Evolutionary conservation across 2,113 vertebrate genomes (phyloP).

Genomic region (Excalfactoria chinensis): DNA sequence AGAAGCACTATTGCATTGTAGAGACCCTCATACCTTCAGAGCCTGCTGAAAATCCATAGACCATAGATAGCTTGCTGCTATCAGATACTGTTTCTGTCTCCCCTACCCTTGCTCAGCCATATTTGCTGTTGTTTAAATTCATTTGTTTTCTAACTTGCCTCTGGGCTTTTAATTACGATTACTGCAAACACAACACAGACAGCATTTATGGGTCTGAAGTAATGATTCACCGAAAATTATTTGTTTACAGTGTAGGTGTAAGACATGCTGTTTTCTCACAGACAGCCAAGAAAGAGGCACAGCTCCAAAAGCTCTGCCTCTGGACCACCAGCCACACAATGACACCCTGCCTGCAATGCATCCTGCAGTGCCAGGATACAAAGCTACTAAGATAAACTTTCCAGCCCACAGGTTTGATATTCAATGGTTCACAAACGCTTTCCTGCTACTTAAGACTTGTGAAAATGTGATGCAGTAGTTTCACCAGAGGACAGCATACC

Average conservation of each 20-base stretch:
- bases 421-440: neutral
- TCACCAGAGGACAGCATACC: neutral
- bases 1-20: fast-evolving
- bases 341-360: fast-evolving
- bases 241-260: neutral
- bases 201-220: neutral
- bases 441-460: fast-evolving
- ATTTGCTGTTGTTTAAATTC: neutral
- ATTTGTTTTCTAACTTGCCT: neutral
- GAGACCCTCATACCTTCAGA: neutral
- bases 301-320: neutral
- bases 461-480: too few relatives aligned
- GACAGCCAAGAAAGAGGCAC: neutral
- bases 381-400: neutral
- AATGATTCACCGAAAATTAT: neutral
- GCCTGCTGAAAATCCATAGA: neutral
- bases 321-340: neutral
- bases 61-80: neutral
- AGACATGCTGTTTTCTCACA: neutral
- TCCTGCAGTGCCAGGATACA: neutral
- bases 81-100: neutral
- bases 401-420: too few relatives aligned
- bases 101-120: neutral
- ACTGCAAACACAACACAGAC: neutral
- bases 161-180: neutral